Evolutionary conservation across 2,113 vertebrate genomes (phyloP).

Genomic region (Platycercus adscitus): DNA sequence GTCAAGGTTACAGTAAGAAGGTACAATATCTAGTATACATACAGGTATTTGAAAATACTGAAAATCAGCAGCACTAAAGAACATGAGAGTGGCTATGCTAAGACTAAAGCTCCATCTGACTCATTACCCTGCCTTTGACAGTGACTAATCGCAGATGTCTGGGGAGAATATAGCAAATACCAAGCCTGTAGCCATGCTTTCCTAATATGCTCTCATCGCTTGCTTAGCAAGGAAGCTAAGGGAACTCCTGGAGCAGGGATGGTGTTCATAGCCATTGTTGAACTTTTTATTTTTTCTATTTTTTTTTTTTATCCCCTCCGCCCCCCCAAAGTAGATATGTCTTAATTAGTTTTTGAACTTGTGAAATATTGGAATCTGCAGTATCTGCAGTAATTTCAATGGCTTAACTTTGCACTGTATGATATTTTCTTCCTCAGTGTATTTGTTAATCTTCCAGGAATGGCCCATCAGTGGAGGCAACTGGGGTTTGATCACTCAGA

Average conservation of each 20-base stretch:
- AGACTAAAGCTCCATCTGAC: neutral
- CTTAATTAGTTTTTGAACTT: neutral
- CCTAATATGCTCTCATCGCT: neutral
- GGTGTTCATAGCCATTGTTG: neutral
- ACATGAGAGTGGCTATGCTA: rapidly evolving
- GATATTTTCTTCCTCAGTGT: slow-evolving; percentile 19
- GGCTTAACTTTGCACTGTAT: neutral
- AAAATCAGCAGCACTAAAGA: neutral
- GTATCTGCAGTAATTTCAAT: neutral
- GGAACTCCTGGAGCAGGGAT: neutral
- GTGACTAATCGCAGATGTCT: neutral
- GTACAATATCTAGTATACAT: slow-evolving; percentile 60
- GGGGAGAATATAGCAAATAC: neutral
- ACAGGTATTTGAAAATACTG: neutral
- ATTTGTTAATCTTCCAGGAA: slow-evolving; percentile 83
- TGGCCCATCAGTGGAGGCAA: slow-evolving; percentile 98
- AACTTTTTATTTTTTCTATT: too few relatives aligned
- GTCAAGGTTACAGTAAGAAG: slow-evolving; percentile 99
- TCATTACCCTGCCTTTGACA: neutral
- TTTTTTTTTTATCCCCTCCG: too few relatives aligned
- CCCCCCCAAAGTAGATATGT: neutral
- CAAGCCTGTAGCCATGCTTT: neutral
- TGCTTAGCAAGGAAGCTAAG: neutral
- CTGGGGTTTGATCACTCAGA: slow-evolving; percentile 96
- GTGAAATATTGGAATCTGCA: neutral